These are phyloP conservation scores for Paramuricea clavata DNA, from an alignment of 92 coral and sea anemone species.

Conservation along the genomic window DNA sequence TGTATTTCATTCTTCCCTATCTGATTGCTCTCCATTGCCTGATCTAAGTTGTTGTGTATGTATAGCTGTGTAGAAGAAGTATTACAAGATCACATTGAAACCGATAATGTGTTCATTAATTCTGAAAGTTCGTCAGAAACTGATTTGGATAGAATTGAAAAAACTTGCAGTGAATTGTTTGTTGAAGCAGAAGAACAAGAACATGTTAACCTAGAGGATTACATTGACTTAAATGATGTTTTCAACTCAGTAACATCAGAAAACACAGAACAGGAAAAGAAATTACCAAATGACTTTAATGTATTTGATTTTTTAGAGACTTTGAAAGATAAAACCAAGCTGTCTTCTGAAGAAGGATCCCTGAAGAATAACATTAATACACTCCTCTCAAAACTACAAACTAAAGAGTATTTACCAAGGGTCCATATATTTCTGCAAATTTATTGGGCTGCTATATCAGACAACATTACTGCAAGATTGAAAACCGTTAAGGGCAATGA, in stretches of 20 bases:
- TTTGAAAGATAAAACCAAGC: constrained; percentile 10
- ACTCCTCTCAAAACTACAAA: constrained; percentile 8
- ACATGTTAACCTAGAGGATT: constrained; percentile 10
- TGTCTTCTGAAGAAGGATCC: constrained; percentile 9
- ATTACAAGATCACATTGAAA: neutral
- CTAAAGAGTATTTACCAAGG: neutral
- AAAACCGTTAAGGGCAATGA: constrained; percentile 14
- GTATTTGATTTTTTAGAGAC: neutral
- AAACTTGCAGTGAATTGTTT: constrained; percentile 7
- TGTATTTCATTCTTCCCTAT: neutral
- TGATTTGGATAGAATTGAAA: constrained; percentile 11
- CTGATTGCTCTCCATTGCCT: neutral
- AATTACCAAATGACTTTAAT: neutral
- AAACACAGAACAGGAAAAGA: neutral
- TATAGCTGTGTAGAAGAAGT: neutral
- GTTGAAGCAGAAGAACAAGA: constrained; percentile 1
- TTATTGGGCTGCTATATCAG: constrained; percentile 15
- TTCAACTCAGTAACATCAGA: neutral
- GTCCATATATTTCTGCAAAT: constrained; percentile 4
- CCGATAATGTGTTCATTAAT: neutral
- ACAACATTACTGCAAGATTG: neutral
- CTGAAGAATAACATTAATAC: constrained; percentile 10
- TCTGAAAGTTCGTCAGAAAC: neutral
- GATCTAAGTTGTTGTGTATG: constrained; percentile 10
- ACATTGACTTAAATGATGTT: neutral